Conservation (phyloP, 92 coral and sea anemone genomes). For the Zoanthus sociatus region DNA sequence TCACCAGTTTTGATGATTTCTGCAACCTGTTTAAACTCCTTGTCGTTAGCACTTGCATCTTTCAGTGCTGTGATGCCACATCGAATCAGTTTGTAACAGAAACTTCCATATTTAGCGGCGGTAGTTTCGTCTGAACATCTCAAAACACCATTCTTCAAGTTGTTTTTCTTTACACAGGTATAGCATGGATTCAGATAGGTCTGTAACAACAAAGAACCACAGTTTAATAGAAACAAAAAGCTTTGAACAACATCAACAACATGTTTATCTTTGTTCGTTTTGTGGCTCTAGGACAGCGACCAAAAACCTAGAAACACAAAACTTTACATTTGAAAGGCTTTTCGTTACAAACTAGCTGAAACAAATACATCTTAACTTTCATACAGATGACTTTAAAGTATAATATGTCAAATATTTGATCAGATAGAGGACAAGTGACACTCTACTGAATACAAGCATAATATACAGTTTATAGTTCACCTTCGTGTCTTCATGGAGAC, state of each 20-base stretch:
- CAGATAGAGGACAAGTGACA: too few species aligned
- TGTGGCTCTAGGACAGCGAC: not conserved
- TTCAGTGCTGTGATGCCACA: conserved; percentile 83
- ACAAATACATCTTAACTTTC: not conserved
- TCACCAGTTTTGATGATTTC: conserved; percentile 73
- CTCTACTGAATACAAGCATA: not conserved
- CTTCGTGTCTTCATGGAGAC: conserved; percentile 86
- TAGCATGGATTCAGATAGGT: conserved; percentile 71
- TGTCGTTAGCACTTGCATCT: conserved; percentile 56
- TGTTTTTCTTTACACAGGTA: conserved; percentile 68
- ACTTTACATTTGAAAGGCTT: not conserved
- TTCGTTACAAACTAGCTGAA: not conserved
- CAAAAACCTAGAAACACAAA: not conserved
- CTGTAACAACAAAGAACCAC: conserved; percentile 25
- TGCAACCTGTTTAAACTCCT: conserved; percentile 60
- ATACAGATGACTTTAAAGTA: not conserved
- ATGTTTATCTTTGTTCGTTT: not conserved
- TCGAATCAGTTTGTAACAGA: conserved; percentile 80
- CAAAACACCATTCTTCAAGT: conserved; percentile 56
- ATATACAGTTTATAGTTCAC: conserved; percentile 31
- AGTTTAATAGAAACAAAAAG: not conserved
- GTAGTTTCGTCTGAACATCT: conserved; percentile 70
- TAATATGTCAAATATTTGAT: not conserved
- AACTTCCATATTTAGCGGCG: conserved; percentile 73
- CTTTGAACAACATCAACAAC: not conserved